Evolutionary conservation across 2,888 invertebrate species (phyloP), one percentile per base, ranked within the genome.

Genomic region (Lithophane semibrunnea): DNA sequence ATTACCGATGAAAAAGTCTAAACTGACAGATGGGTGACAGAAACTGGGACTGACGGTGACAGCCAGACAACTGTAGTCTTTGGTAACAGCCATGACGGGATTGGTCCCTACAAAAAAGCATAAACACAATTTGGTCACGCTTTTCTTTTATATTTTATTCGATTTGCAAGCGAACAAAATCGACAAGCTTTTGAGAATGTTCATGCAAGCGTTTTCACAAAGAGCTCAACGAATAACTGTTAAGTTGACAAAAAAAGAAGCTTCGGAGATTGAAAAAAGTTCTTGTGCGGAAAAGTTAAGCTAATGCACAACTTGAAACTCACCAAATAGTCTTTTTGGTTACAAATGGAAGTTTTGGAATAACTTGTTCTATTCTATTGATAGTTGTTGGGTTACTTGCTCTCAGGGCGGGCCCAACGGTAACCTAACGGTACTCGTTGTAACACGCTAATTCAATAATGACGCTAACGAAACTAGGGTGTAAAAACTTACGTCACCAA

Each of bases 401-500:
- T 79, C 12, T 52, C 44, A 82, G 29, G 24, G 82, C 67, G 16
- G 24, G 21, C 29, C 58, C n/a, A n/a, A n/a, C n/a, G n/a, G n/a
- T n/a, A n/a, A n/a, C n/a, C n/a, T n/a, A 91, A 89, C 91, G 84
- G 90, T 87, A 91, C 84, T 86, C 91, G 92, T 92, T 91, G 91
- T 92, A 92, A 91, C 89, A 88, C 88, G 89, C 91, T 92, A 92
- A 93, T 92, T 92, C 92, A 91, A 91, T 88, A 90, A 90, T 90
- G 88, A 88, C 66, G 91, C 42, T 88, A 91, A 92, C 90, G 90
- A 91, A 92, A 91, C 86, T 88, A 83, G 88, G 88, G 88, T 78
- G 81, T 89, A 89, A 92, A 91, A 91, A 89, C 87, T 94, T 94
- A 91, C 93, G 88, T 93, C 93, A 94, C 87, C 88, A 91, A 88